Evolutionary conservation across 1,140 invertebrate genomes (phyloP), one percentile per base, ranked within the genome.

Genomic region (Pectinophora gossypiella): DNA sequence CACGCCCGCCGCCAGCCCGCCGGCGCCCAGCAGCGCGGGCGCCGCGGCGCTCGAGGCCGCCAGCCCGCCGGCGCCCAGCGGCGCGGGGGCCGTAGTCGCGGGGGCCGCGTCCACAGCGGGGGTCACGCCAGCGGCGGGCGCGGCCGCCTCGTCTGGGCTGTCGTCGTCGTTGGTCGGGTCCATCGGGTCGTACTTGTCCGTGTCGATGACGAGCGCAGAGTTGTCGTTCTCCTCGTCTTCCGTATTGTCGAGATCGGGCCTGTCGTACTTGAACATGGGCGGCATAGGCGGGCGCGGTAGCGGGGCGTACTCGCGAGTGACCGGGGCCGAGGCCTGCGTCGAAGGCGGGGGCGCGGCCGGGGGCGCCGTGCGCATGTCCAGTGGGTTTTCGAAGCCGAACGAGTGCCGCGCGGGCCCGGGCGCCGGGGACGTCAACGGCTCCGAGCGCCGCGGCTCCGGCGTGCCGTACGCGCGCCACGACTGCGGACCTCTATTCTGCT

Each of bases 131-230:
- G 53, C 9, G 18, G 55, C 47, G 1, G 13, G 23, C 16, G 55
- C 47, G 1, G 13, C 23, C 16, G 43, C 38, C 0, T 82, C 81
- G 4, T 76, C 79, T 0, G 60, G 68, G 42, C 71, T 75, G 44
- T 87, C 85, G 19, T 88, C 89, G 46, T 89, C 89, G 47, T 89
- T 77, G 2, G 91, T 92, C 0, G 91, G 91, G 57, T 92, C 91
- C n/a, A 90, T 91, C 6, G 92, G 91, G 55, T 93, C 92, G 38
- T 90, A 91, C 38, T 88, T 89, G 3, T 89, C 85, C 2, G 70
- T 91, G 56, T 92, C 92, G n/a, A 92, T 93, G 0, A 93, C 89
- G 19, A 93, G 71, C 12, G 92, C 91, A 1, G 90, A 88, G 58
- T 93, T 92, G 62, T 91, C 92, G 27, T 90, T 90, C 52, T 91